Percentiles rank a stretch among this genome's conserved stretches.
Evolutionary conservation across 2,113 vertebrate species (phyloP).

Genomic region (Urocitellus parryii): DNA sequence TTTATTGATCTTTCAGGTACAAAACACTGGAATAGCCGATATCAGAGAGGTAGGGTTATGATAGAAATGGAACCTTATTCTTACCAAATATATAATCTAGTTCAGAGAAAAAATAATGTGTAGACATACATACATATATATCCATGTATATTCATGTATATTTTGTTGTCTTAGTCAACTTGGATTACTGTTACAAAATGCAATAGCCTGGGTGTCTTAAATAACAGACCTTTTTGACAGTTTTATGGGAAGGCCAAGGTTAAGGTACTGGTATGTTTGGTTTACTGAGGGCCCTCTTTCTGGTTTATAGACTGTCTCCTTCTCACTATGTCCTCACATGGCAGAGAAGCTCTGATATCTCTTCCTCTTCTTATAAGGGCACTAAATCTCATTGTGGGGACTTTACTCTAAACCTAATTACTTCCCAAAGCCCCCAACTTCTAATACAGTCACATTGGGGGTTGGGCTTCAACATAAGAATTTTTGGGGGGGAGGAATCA

Average conservation of each 20-base stretch:
- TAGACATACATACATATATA: neutral
- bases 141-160: neutral
- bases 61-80: neutral
- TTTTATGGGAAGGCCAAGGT: neutral
- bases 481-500: neutral
- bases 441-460: neutral
- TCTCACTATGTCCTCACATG: neutral
- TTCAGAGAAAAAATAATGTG: slow-evolving; percentile 14
- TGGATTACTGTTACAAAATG: neutral
- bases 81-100: neutral
- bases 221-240: neutral
- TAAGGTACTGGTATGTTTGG: neutral
- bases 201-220: neutral
- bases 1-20: neutral
- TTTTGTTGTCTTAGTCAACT: neutral
- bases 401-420: neutral
- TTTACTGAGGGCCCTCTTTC: neutral
- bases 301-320: neutral
- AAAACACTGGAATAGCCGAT: neutral
- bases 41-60: neutral
- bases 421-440: neutral
- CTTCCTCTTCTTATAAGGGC: neutral
- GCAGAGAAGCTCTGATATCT: neutral
- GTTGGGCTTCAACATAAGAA: neutral
- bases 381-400: neutral